Conservation (phyloP, 1,140 invertebrate species). For the Berghia stephanieae region DNA sequence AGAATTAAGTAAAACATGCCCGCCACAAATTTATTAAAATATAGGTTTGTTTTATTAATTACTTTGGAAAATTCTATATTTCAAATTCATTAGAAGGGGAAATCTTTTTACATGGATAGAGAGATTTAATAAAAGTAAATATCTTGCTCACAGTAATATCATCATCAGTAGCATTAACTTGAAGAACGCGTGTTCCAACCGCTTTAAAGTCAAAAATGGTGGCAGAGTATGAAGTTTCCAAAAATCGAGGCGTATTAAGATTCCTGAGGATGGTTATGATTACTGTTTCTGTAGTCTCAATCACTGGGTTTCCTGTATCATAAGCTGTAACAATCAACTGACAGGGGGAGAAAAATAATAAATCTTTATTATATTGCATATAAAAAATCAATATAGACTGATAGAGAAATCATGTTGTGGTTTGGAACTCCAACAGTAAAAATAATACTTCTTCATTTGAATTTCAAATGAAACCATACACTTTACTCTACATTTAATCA, state of each 20-base stretch:
- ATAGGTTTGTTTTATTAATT: too few species aligned
- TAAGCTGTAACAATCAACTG: constrained; percentile 42
- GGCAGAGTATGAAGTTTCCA: constrained; percentile 30
- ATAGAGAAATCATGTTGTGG: neutral
- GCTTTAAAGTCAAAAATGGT: constrained; percentile 44
- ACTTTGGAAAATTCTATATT: too few species aligned
- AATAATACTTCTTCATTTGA: too few species aligned
- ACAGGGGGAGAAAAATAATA: neutral
- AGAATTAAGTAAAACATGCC: too few species aligned
- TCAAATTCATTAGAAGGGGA: too few species aligned
- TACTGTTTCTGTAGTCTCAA: constrained; percentile 32
- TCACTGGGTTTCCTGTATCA: constrained; percentile 37
- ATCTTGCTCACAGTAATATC: too few species aligned
- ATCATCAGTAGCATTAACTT: constrained; percentile 50
- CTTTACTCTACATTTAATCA: too few species aligned
- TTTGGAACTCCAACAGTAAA: neutral
- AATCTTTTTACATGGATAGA: too few species aligned
- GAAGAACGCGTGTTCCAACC: constrained; percentile 44
- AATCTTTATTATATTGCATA: neutral
- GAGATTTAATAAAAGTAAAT: too few species aligned
- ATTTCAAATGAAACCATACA: too few species aligned
- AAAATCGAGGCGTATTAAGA: constrained; percentile 38
- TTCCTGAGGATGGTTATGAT: constrained; percentile 41
- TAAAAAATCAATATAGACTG: neutral
- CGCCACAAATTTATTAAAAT: too few species aligned